Evolutionary conservation across 2,888 invertebrate species (phyloP).

Genomic region (Leptarthrus brevirostris): DNA sequence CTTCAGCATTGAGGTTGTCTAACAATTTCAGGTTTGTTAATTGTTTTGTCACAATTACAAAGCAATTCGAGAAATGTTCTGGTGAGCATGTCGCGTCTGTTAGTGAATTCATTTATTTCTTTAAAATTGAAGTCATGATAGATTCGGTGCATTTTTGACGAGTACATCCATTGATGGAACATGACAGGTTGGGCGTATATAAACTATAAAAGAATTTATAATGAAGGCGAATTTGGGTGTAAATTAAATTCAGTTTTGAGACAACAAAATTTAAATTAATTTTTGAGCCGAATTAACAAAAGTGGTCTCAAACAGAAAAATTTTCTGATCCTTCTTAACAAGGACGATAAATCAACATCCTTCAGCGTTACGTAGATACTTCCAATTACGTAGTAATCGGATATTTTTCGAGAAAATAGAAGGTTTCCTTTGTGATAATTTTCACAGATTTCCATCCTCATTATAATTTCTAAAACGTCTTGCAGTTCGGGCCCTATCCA

Average conservation of each 20-base stretch:
- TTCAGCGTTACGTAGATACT: too few species aligned
- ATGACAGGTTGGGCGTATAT: background rate
- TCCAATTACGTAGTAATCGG: background rate
- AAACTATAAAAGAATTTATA: background rate
- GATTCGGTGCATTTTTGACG: background rate
- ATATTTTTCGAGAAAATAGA: background rate
- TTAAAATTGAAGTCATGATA: constrained; percentile 7
- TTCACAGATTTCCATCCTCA: background rate
- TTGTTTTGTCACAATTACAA: constrained; percentile 20
- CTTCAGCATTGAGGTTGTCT: background rate
- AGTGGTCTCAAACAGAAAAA: too few species aligned
- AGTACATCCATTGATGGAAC: background rate
- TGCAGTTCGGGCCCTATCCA: too few species aligned
- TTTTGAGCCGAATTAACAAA: too few species aligned
- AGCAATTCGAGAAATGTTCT: background rate
- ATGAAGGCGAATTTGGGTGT: too few species aligned
- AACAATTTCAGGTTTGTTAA: constrained; percentile 5
- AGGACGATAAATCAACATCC: too few species aligned
- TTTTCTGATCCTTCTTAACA: too few species aligned
- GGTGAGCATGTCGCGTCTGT: background rate
- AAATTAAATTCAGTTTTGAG: too few species aligned
- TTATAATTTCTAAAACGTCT: background rate
- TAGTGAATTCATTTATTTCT: too few species aligned
- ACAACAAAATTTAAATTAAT: too few species aligned
- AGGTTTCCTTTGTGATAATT: background rate